phyloP scores from a whole-genome alignment of 2,113 vertebrate species.

The Pterocles gutturalis region DNA sequence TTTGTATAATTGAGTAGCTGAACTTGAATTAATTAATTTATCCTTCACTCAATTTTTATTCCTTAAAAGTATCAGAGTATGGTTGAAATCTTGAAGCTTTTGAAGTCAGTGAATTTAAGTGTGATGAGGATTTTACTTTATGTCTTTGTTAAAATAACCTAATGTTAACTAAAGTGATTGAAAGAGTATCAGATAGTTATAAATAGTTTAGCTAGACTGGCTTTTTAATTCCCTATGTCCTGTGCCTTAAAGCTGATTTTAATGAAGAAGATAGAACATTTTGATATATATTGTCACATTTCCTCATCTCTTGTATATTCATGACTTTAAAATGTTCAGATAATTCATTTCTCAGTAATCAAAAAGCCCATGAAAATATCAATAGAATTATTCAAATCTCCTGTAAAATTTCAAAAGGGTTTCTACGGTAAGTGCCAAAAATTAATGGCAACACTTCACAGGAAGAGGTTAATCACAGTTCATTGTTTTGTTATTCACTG shows the following conservation, averaged over 20 bases:
- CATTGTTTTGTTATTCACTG: constrained; percentile 66
- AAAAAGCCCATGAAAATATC: constrained; percentile 59
- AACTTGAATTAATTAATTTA: not conserved
- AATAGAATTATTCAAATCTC: constrained; percentile 66
- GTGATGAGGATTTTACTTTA: constrained; percentile 18
- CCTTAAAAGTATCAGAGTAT: not conserved
- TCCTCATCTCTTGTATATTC: constrained; percentile 58
- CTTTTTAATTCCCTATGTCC: constrained; percentile 23
- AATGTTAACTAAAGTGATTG: constrained; percentile 14
- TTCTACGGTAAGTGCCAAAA: constrained; percentile 57
- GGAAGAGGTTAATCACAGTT: constrained; percentile 71
- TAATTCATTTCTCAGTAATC: constrained; percentile 57
- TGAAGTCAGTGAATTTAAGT: constrained; percentile 16
- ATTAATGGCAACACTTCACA: constrained; percentile 65
- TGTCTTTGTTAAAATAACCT: not conserved
- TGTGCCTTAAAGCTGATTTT: not conserved
- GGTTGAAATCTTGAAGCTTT: not conserved
- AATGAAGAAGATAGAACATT: constrained; percentile 20
- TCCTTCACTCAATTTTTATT: not conserved
- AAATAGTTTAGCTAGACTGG: constrained; percentile 27
- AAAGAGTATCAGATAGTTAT: constrained; percentile 26
- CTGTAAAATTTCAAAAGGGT: constrained; percentile 60
- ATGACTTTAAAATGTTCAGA: constrained; percentile 34
- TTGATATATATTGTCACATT: constrained; percentile 17
- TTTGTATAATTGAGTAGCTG: not conserved